Evolutionary conservation across 2,797 vertebrate genomes (phyloP).

Genomic region (Myotis vivesi): DNA sequence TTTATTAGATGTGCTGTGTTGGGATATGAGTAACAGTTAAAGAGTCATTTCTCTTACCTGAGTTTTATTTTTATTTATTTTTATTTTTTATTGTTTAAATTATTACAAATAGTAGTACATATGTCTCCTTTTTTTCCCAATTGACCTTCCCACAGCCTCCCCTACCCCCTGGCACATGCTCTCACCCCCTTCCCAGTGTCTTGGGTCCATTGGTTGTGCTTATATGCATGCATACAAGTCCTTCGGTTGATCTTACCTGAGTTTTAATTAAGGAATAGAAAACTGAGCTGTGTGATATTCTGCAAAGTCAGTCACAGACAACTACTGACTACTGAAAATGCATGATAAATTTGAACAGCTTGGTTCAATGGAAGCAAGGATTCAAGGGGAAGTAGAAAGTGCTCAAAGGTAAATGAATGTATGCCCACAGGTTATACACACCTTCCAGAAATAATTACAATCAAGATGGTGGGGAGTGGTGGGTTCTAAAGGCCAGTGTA

Average conservation of each 20-base stretch:
- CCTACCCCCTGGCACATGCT: too few species aligned
- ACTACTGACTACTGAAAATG: conserved; percentile 34
- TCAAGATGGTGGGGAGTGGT: neutral
- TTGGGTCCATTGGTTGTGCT: too few species aligned
- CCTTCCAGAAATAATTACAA: conserved; percentile 75
- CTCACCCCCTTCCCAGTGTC: too few species aligned
- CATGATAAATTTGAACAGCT: conserved; percentile 73
- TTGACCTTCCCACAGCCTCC: too few species aligned
- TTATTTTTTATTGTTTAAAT: too few species aligned
- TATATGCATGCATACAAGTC: too few species aligned
- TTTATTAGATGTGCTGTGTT: neutral
- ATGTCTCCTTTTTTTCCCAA: too few species aligned
- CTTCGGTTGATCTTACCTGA: neutral
- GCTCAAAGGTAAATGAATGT: conserved; percentile 78
- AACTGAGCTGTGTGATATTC: conserved; percentile 62
- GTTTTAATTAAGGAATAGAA: conserved; percentile 69
- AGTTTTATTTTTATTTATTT: conserved; percentile 50
- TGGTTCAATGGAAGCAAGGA: conserved; percentile 72
- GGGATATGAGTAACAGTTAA: neutral
- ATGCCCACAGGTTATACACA: conserved; percentile 65
- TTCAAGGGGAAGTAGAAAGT: conserved; percentile 75
- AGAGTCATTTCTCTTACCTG: neutral
- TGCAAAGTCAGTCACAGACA: conserved; percentile 51
- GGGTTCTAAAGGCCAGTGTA: conserved; percentile 67
- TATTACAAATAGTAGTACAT: too few species aligned